phyloP scores from a whole-genome alignment of 2,888 invertebrate genomes.

The Eupelmus urozonus region DNA sequence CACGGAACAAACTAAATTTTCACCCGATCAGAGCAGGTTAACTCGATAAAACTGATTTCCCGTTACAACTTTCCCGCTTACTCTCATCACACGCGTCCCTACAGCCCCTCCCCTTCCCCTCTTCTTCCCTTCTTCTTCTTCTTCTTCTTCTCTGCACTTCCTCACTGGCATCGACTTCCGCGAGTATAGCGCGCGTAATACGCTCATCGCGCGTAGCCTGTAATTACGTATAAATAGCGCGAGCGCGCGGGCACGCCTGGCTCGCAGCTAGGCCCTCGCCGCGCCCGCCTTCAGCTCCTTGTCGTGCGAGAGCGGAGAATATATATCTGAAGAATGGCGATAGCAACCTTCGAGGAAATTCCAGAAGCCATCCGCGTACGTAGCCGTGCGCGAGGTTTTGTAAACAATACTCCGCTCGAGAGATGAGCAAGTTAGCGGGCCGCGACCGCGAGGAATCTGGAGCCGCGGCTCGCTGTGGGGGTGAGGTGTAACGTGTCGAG shows the following conservation, averaged over 20 bases:
- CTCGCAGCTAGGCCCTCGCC: too few species aligned
- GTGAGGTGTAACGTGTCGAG: too few species aligned
- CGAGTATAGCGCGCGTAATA: background rate
- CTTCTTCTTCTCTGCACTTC: background rate
- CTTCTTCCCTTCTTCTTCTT: background rate
- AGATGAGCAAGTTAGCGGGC: background rate
- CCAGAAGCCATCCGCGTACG: background rate
- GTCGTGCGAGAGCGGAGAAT: background rate
- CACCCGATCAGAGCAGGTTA: background rate
- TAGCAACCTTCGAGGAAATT: constrained; percentile 7
- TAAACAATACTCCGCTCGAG: constrained; percentile 7
- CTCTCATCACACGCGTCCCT: too few species aligned
- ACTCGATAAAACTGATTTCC: constrained; percentile 23
- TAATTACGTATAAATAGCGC: constrained; percentile 50
- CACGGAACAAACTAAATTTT: background rate
- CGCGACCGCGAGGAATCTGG: background rate
- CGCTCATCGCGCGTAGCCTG: constrained; percentile 1
- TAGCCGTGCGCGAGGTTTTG: constrained; percentile 8
- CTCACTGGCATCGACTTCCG: constrained; percentile 1
- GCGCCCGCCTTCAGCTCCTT: too few species aligned
- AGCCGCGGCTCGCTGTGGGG: background rate
- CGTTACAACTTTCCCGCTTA: background rate
- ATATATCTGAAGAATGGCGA: constrained; percentile 26
- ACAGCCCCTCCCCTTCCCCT: background rate
- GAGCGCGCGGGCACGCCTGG: too few species aligned